These are phyloP conservation scores for Azemiops feae DNA, from an alignment of 2,113 vertebrate species.

Conservation along the genomic window DNA sequence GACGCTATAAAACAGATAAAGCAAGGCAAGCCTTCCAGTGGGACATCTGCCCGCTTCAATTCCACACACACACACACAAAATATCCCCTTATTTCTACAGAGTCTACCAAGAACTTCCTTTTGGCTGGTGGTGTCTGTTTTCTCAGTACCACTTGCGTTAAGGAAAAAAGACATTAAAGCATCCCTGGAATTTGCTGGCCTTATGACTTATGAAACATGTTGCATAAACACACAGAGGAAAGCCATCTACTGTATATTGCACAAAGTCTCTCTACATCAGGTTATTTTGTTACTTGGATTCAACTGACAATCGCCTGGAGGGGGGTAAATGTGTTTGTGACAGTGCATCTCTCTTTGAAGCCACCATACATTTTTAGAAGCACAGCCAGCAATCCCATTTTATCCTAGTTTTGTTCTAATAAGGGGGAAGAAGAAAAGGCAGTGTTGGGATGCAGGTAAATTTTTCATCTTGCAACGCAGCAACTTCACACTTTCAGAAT, in stretches of 20 bases:
- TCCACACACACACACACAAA: not conserved
- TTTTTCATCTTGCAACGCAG: not conserved
- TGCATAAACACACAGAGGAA: constrained; percentile 45
- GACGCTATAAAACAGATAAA: not conserved
- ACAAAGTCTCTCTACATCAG: constrained; percentile 47
- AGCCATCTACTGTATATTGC: constrained; percentile 33
- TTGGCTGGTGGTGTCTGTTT: constrained; percentile 21
- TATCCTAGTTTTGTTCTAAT: not conserved
- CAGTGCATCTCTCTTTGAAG: not conserved
- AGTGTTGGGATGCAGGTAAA: not conserved
- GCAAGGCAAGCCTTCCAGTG: constrained; percentile 24
- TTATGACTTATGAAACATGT: constrained; percentile 69
- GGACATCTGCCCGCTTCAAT: not conserved
- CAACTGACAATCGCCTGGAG: constrained; percentile 31
- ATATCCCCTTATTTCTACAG: not conserved
- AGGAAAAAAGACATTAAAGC: constrained; percentile 53
- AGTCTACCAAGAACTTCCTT: not conserved
- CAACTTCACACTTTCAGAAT: not conserved
- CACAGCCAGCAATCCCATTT: not conserved
- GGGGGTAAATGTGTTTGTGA: constrained; percentile 24
- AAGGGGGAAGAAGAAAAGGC: too few species aligned
- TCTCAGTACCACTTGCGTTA: constrained; percentile 44
- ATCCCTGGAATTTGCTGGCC: constrained; percentile 65
- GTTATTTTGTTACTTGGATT: not conserved
- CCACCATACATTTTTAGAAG: not conserved